Conservation (phyloP, 1,140 invertebrate genomes). For the Medauroidea extradentata region DNA sequence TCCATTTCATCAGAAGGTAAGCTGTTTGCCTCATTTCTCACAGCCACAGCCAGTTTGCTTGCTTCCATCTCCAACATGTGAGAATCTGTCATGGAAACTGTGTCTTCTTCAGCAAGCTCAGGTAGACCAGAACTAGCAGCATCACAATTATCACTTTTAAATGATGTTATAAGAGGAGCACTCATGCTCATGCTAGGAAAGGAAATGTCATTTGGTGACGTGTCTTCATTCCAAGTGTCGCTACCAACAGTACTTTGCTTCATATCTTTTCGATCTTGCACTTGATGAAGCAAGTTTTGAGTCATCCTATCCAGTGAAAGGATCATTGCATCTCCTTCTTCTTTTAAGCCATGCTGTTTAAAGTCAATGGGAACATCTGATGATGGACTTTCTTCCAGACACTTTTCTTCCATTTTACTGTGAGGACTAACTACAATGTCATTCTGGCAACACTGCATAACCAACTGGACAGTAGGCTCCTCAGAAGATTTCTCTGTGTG, state of each 20-base stretch:
- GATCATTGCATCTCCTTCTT: conserved; percentile 55
- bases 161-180: conserved; percentile 61
- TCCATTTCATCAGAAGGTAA: conserved; percentile 49
- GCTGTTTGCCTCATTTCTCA: conserved; percentile 49
- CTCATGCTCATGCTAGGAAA: conserved; percentile 74
- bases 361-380: neutral
- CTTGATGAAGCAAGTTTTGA: conserved; percentile 56
- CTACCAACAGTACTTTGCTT: conserved; percentile 14
- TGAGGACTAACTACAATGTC: too few relatives aligned
- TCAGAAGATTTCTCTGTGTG: neutral
- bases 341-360: too few relatives aligned
- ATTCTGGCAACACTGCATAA: neutral
- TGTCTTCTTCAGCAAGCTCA: conserved; percentile 38
- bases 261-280: conserved; percentile 40
- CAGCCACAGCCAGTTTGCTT: conserved; percentile 61
- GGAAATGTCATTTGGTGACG: conserved; percentile 65
- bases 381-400: neutral
- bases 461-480: neutral
- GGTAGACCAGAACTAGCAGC: conserved; percentile 36
- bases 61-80: conserved; percentile 69
- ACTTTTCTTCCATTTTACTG: too few relatives aligned
- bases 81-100: conserved; percentile 53
- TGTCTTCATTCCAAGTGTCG: conserved; percentile 71
- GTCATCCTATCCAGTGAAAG: conserved; percentile 60
- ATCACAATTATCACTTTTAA: conserved; percentile 55